A percentile compares a stretch with the other conserved stretches of the same genome.
Conservation (phyloP, 2,797 vertebrate genomes). For the Leuciscus waleckii region DNA sequence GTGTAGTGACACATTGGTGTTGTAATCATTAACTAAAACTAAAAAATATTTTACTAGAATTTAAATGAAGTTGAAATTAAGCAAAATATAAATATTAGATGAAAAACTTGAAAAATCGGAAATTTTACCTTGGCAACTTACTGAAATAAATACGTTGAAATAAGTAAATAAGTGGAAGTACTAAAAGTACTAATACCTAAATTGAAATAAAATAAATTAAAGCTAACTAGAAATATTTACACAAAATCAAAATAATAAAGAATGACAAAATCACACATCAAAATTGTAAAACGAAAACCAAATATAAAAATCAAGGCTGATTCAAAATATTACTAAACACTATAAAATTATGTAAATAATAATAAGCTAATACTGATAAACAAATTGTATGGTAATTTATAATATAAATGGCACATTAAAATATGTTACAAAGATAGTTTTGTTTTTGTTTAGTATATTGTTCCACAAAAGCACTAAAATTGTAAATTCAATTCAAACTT, state of each 20-base stretch:
- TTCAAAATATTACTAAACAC: not conserved
- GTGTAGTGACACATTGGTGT: not conserved
- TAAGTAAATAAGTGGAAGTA: not conserved
- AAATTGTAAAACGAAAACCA: not conserved
- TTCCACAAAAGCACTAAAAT: not conserved
- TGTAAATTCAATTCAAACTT: not conserved
- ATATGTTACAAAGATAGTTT: not conserved
- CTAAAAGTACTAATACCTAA: not conserved
- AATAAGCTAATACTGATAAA: not conserved
- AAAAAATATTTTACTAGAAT: no score
- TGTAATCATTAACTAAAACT: not conserved
- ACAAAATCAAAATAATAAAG: not conserved
- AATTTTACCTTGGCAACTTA: not conserved
- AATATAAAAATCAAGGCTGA: not conserved
- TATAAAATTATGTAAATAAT: not conserved
- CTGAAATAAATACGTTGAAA: not conserved
- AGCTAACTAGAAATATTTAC: not conserved
- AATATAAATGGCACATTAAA: not conserved
- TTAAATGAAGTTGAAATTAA: not conserved
- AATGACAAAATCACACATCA: not conserved
- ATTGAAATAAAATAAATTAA: not conserved
- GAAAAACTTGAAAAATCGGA: not conserved
- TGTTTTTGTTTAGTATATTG: not conserved
- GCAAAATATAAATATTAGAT: not conserved
- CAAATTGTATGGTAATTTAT: not conserved